phyloP scores from a whole-genome alignment of 1,140 invertebrate species.

The Manduca sexta region DNA sequence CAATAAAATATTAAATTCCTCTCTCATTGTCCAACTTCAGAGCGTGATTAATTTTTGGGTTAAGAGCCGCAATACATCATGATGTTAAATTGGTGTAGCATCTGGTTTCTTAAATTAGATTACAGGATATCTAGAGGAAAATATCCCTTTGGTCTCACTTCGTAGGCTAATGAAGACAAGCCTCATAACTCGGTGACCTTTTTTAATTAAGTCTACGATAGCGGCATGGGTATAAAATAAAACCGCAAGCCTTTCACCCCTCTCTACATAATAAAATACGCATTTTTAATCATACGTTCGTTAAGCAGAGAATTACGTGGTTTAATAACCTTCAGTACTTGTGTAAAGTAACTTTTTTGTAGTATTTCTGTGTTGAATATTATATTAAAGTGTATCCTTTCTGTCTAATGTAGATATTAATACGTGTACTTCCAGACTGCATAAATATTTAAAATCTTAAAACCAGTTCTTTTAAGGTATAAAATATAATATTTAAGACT shows the following conservation, averaged over 20 bases:
- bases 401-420: no score
- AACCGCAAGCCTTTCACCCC: not conserved
- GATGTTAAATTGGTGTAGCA: not conserved
- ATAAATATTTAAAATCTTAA: no score
- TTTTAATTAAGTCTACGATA: conserved; percentile 22
- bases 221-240: not conserved
- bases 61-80: not conserved
- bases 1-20: conserved; percentile 38
- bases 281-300: not conserved
- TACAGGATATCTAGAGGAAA: conserved; percentile 10
- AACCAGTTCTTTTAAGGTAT: no score
- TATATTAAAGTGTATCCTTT: no score
- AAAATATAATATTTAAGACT: no score
- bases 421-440: no score
- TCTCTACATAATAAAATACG: no score
- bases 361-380: no score
- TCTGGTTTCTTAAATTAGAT: conserved; percentile 16
- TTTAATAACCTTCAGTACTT: no score
- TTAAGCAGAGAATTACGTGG: no score
- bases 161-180: conserved; percentile 18
- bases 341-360: no score
- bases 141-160: conserved; percentile 16
- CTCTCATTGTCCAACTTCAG: not conserved
- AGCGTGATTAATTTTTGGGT: conserved; percentile 1
- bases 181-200: conserved; percentile 15